phyloP scores from a whole-genome alignment of 2,797 vertebrate species.

The Myotis myotis region DNA sequence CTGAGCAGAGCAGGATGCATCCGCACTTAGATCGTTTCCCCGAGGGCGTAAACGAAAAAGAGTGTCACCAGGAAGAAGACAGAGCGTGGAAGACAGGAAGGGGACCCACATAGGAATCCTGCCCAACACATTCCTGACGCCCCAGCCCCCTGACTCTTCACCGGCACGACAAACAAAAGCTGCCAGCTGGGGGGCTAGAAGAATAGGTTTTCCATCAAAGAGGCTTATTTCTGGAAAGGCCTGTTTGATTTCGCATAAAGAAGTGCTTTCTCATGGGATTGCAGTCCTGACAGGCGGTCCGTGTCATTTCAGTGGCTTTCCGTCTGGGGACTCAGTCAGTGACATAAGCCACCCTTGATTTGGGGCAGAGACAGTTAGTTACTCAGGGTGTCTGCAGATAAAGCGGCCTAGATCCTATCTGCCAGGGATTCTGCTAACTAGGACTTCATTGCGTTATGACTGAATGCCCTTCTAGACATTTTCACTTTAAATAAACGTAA shows the following conservation, averaged over 20 bases:
- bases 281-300: not conserved
- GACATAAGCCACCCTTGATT: not conserved
- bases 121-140: not conserved
- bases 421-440: not conserved
- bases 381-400: conserved; percentile 1
- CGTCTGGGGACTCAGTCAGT: not conserved
- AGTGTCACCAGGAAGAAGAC: not conserved
- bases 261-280: not conserved
- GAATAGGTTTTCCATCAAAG: not conserved
- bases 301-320: not conserved
- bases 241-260: not conserved
- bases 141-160: not conserved
- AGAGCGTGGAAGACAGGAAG: not conserved
- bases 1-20: not conserved
- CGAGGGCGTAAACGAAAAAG: fast-evolving
- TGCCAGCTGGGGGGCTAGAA: not conserved
- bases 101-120: not conserved
- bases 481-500: conserved; percentile 14
- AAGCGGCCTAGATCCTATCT: conserved; percentile 8
- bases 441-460: not conserved
- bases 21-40: not conserved
- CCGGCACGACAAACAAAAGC: not conserved
- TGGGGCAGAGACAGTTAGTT: not conserved
- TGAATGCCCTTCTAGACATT: not conserved
- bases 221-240: not conserved